A percentile compares a stretch with the other conserved stretches of the same genome.
Conservation (phyloP, 2,888 invertebrate genomes). For the Protodeltote pygarga region DNA sequence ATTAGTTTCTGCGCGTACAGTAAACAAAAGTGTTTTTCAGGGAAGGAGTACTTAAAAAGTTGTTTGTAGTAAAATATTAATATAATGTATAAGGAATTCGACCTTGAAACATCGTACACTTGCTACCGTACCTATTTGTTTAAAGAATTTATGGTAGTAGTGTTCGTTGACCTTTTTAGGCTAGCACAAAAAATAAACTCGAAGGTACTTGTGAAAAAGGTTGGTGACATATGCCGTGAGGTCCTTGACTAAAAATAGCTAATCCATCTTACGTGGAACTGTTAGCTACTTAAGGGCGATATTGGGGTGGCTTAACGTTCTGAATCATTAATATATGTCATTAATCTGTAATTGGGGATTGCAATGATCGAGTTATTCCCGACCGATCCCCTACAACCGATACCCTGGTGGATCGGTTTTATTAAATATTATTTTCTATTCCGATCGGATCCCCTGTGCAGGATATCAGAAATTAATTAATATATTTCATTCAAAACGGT, state of each 20-base stretch:
- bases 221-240: background rate
- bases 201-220: background rate
- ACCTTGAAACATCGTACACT: conserved; percentile 40
- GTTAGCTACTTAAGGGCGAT: too few relatives aligned
- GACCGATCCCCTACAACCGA: too few relatives aligned
- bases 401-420: too few relatives aligned
- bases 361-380: too few relatives aligned
- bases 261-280: too few relatives aligned
- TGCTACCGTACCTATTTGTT: conserved; percentile 26
- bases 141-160: conserved; percentile 38
- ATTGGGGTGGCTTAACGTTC: too few relatives aligned
- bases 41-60: conserved; percentile 24
- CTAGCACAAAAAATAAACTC: conserved; percentile 2
- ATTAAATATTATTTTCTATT: too few relatives aligned
- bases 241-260: background rate
- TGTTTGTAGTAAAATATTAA: conserved; percentile 20
- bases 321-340: too few relatives aligned
- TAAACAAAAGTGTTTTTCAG: conserved; percentile 7
- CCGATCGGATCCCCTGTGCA: too few relatives aligned
- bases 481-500: too few relatives aligned
- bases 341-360: too few relatives aligned
- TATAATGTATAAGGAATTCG: conserved; percentile 14
- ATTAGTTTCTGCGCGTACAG: conserved; percentile 7
- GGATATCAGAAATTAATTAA: too few relatives aligned
- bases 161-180: conserved; percentile 27